Evolutionary conservation across 2,797 vertebrate genomes (phyloP).

Genomic region (Lepus oiostolus): DNA sequence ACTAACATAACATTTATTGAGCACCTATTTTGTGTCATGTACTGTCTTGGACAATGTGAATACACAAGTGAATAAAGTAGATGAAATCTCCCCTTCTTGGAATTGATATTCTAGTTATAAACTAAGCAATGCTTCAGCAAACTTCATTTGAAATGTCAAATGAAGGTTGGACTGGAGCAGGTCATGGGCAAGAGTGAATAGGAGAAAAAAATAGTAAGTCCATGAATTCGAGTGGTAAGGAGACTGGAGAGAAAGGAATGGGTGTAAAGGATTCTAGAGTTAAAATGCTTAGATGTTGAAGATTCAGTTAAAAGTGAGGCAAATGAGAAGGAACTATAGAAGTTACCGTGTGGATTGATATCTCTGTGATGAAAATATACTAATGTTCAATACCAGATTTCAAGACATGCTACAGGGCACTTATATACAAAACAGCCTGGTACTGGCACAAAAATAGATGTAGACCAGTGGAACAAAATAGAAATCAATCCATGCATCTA

Average conservation of each 20-base stretch:
- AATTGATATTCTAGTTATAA: neutral
- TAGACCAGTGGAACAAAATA: too few relatives aligned
- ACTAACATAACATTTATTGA: conserved; percentile 30
- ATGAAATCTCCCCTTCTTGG: neutral
- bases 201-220: neutral
- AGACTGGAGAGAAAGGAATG: neutral
- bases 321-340: neutral
- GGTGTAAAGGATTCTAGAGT: neutral
- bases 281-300: conserved; percentile 11
- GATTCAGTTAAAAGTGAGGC: neutral
- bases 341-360: neutral
- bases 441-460: too few relatives aligned
- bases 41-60: neutral
- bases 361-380: conserved; percentile 28
- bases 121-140: neutral
- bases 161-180: neutral
- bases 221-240: neutral
- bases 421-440: too few relatives aligned
- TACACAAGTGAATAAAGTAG: conserved; percentile 7
- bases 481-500: too few relatives aligned
- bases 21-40: neutral
- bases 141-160: neutral
- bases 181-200: neutral
- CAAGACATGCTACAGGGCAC: too few relatives aligned
- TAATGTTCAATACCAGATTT: too few relatives aligned